Evolutionary conservation across 2,797 vertebrate genomes (phyloP).

Genomic region (Sylvia borin): DNA sequence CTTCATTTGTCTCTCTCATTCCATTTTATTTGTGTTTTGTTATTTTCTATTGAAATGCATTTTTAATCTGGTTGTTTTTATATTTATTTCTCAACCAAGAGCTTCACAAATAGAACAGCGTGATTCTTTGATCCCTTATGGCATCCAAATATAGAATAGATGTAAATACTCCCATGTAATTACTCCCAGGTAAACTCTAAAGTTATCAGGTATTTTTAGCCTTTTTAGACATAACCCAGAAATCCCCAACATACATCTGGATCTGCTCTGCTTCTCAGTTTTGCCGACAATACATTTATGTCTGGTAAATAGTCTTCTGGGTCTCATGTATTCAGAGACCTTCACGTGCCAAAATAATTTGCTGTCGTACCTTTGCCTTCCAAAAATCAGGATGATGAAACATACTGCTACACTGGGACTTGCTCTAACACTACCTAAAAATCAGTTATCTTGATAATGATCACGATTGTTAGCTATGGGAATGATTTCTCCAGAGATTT

Average conservation of each 20-base stretch:
- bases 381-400: constrained; percentile 17
- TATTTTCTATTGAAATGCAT: not conserved
- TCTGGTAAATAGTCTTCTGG: not conserved
- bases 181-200: not conserved
- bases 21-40: not conserved
- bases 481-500: not conserved
- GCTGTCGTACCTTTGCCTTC: not conserved
- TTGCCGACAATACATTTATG: not conserved
- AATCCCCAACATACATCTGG: not conserved
- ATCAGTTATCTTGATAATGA: not conserved
- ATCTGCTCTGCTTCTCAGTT: not conserved
- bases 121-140: not conserved
- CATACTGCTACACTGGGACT: not conserved
- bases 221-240: not conserved
- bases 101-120: not conserved
- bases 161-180: not conserved
- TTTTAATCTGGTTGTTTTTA: not conserved
- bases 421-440: not conserved
- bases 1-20: not conserved
- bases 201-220: not conserved
- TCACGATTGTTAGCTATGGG: not conserved
- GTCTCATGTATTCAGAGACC: not conserved
- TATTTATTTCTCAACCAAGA: not conserved
- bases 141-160: not conserved
- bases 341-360: not conserved